A percentile compares a stretch with the other conserved stretches of the same genome.
Conservation (phyloP, 2,888 invertebrate genomes). For the Papilio protenor region DNA sequence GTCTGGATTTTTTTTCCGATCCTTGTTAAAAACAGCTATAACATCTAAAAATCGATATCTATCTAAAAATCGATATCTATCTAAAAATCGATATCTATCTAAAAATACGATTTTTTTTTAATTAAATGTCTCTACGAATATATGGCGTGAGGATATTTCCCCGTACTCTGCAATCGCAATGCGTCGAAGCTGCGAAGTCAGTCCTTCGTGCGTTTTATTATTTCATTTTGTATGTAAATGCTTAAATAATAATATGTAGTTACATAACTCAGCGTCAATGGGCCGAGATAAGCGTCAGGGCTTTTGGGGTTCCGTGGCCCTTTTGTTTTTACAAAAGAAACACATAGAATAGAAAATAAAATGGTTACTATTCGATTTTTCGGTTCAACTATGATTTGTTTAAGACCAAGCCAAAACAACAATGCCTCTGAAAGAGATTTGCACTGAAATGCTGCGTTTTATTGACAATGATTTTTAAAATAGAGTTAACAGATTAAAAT, state of each 20-base stretch:
- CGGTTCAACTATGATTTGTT: neutral
- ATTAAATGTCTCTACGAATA: neutral
- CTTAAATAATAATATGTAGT: constrained; percentile 40
- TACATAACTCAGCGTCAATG: constrained; percentile 40
- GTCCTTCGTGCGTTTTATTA: constrained; percentile 37
- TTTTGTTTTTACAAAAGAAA: constrained; percentile 3
- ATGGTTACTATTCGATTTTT: neutral
- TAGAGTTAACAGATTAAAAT: too few species aligned
- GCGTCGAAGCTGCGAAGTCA: constrained; percentile 28
- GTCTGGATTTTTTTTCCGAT: neutral
- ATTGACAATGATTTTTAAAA: neutral
- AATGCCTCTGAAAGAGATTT: neutral
- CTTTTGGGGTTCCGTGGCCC: constrained; percentile 30
- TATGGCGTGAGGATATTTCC: neutral
- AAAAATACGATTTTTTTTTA: too few species aligned
- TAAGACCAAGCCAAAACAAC: too few species aligned
- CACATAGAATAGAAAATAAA: neutral
- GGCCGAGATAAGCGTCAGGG: constrained; percentile 28
- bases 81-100: too few species aligned
- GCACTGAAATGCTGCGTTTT: neutral
- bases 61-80: too few species aligned
- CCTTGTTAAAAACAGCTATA: too few species aligned
- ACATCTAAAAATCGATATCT: too few species aligned
- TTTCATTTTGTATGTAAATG: constrained; percentile 41
- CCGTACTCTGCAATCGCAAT: constrained; percentile 17